Percentiles rank a stretch among this genome's conserved stretches.
phyloP scores from a whole-genome alignment of 2,113 vertebrate species.

The Misgurnus mizolepis region DNA sequence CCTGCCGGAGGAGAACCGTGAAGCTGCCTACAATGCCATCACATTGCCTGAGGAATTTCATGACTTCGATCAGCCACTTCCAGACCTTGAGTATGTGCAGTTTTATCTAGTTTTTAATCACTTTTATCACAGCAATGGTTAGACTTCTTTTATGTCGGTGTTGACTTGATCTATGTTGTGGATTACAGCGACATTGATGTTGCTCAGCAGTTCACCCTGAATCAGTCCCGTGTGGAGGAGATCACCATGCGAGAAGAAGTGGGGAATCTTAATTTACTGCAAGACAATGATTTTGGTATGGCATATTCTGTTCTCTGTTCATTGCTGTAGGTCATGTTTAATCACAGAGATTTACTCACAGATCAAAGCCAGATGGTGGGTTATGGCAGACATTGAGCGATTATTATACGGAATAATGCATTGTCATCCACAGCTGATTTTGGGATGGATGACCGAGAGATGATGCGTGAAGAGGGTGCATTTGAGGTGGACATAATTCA shows the following conservation, averaged over 20 bases:
- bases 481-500: constrained; percentile 96
- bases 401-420: no score
- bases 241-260: constrained; percentile 99
- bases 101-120: not conserved
- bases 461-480: constrained; percentile 94
- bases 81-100: constrained; percentile 90
- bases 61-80: constrained; percentile 97
- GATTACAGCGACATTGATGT: constrained; percentile 94
- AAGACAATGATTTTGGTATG: constrained; percentile 98
- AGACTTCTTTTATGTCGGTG: not conserved
- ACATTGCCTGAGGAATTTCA: constrained; percentile 98
- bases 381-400: not conserved
- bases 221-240: constrained; percentile 98
- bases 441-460: constrained; percentile 97
- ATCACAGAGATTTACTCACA: no score
- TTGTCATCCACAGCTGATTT: constrained; percentile 84
- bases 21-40: constrained; percentile 98
- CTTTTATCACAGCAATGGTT: not conserved
- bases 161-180: constrained; percentile 33
- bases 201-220: constrained; percentile 97
- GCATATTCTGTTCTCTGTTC: not conserved
- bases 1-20: constrained; percentile 96
- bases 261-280: constrained; percentile 93
- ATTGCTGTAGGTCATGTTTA: no score
- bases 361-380: no score